Base-by-base conservation (phyloP, 1,140 invertebrate genomes). In the Proales similis region DNA sequence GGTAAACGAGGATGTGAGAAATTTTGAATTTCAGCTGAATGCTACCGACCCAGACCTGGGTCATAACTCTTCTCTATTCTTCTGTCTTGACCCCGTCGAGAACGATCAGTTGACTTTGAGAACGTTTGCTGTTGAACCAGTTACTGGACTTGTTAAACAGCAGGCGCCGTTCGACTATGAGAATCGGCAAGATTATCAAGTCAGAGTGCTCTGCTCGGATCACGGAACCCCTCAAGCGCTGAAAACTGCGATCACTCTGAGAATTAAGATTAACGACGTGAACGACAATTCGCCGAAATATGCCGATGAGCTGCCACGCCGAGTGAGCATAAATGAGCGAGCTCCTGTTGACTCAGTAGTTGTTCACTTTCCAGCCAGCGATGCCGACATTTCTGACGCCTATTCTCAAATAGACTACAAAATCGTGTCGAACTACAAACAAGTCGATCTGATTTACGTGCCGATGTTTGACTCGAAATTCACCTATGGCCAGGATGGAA, bases 261-360 rank as follows among this genome's bases (percentile, higher is more conserved):
- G 30, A 22, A 57, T 57, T 7, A 39, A 57, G 32, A 42, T 57
- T 3, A 42, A 24, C 3, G 51, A 57, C 27, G 12, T 24, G 32
- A 57, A 57, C 45, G 51, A 57, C 51, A 57, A 57, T 42, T 7
- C 7, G 9, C 51, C 51, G 4, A 42, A 57, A 17, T 39, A 42
- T 20, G 32, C 24, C 45, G 36, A 11, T 12, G 20, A 36, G 27
- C 38, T 39, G n/a, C 22, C 6, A 19, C 36, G 7, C 6, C 17
- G 36, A 57, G 17, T 57, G 3, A 20, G 9, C 32, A 24, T 42
- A 32, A 57, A 57, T 42, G 51, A 57, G 32, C 24, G n/a, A 1
- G 11, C 32, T 3, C 17, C 7, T 42, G 6, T 17, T 32, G 51
- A 29, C 12, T n/a, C 29, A 57, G 32, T 36, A 22, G 12, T 57